phyloP scores from a whole-genome alignment of 2,888 invertebrate species.

The Drosophila nr. medialis region DNA sequence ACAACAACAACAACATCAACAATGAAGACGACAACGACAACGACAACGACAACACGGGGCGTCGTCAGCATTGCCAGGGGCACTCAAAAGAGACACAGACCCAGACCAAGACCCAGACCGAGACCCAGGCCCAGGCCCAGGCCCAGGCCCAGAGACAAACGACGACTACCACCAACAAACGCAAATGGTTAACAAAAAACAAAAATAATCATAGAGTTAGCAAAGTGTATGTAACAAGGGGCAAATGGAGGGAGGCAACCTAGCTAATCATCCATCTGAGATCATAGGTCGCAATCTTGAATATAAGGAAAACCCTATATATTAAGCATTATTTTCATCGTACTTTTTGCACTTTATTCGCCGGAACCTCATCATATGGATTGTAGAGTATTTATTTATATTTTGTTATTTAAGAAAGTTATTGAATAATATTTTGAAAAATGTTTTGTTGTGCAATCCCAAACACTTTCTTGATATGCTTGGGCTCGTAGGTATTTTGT shows the following conservation, averaged over 20 bases:
- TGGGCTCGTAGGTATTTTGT: no score
- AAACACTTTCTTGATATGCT: no score
- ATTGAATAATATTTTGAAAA: not conserved
- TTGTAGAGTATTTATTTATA: not conserved
- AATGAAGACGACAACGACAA: slow-evolving; percentile 31
- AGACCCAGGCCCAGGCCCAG: slow-evolving; percentile 25
- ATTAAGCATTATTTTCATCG: not conserved
- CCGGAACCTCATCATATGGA: not conserved
- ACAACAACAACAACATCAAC: slow-evolving; percentile 23
- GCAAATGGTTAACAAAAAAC: slow-evolving; percentile 2
- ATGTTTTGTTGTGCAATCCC: not conserved
- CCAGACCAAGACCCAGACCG: slow-evolving; percentile 18
- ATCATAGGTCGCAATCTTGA: not conserved
- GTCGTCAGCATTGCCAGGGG: slow-evolving; percentile 59
- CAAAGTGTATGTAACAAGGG: slow-evolving; percentile 2
- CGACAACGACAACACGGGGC: slow-evolving; percentile 48
- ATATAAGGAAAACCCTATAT: not conserved
- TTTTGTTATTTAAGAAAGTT: not conserved
- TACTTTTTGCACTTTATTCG: not conserved
- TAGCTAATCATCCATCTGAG: not conserved
- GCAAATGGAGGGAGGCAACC: not conserved
- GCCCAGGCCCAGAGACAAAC: slow-evolving; percentile 17
- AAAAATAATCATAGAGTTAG: slow-evolving; percentile 3
- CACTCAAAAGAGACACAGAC: slow-evolving; percentile 48
- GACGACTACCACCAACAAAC: slow-evolving; percentile 6